Conservation (phyloP, 2,888 invertebrate species). For the Leucoma salicis region DNA sequence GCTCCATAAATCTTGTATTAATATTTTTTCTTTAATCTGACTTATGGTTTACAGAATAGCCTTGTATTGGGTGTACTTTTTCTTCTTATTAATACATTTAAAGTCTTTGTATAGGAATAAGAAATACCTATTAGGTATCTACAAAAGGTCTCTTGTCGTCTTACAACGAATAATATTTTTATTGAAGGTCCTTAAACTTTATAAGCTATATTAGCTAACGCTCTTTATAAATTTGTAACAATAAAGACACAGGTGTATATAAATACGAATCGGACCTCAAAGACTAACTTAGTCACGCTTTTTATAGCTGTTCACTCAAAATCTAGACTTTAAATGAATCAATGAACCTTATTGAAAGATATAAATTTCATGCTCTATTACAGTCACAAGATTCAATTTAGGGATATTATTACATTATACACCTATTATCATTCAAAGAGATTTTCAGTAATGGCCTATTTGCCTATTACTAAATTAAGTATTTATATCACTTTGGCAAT, state of each 20-base stretch:
- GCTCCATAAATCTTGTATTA: too few relatives aligned
- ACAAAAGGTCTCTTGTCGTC: too few relatives aligned
- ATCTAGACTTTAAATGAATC: conserved; percentile 8
- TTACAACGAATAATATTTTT: too few relatives aligned
- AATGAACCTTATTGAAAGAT: conserved; percentile 3
- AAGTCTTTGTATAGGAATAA: too few relatives aligned
- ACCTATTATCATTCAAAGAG: conserved; percentile 41
- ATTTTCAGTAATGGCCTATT: conserved; percentile 42
- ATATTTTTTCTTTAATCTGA: too few relatives aligned
- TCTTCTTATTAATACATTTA: too few relatives aligned
- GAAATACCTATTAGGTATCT: too few relatives aligned
- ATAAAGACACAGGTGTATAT: neutral
- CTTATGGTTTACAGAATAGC: too few relatives aligned
- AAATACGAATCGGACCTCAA: neutral
- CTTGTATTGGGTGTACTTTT: too few relatives aligned
- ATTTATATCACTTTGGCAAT: conserved; percentile 59
- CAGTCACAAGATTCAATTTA: conserved; percentile 6
- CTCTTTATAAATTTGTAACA: neutral
- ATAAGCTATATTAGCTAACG: too few relatives aligned
- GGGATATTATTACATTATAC: conserved; percentile 13
- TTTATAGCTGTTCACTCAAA: neutral
- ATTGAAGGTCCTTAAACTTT: too few relatives aligned
- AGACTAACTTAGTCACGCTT: conserved; percentile 1
- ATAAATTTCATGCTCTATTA: conserved; percentile 18
- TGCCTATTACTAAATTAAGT: conserved; percentile 52